Percentiles rank a stretch among this genome's conserved stretches.
Conservation (phyloP, 2,797 vertebrate species). For the Xerus rutilus region DNA sequence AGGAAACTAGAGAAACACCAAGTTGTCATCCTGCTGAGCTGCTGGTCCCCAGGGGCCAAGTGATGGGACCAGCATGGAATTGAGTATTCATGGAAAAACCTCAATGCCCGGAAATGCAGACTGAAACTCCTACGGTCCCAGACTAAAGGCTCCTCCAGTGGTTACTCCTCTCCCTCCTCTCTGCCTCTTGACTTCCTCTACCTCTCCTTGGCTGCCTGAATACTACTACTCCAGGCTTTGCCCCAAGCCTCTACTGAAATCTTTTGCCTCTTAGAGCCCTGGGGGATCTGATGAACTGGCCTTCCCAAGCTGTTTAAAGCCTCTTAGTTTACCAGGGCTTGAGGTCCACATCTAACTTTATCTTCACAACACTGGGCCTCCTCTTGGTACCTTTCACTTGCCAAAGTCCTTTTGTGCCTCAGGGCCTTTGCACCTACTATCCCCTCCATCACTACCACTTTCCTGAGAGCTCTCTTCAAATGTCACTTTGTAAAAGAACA, state of each 20-base stretch:
- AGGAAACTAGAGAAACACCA: not conserved
- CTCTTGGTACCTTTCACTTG: not conserved
- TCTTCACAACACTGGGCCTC: not conserved
- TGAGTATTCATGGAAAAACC: not conserved
- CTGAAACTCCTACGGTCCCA: not conserved
- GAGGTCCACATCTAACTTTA: not conserved
- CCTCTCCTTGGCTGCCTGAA: not conserved
- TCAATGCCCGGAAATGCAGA: not conserved
- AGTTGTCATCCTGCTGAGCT: not conserved
- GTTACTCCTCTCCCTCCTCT: not conserved
- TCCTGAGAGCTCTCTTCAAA: not conserved
- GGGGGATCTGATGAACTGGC: not conserved
- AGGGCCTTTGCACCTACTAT: not conserved
- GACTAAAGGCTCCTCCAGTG: not conserved
- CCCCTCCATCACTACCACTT: not conserved
- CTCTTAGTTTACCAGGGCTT: not conserved
- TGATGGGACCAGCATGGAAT: not conserved
- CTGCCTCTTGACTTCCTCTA: not conserved
- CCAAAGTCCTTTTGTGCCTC: not conserved
- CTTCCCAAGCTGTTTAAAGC: not conserved
- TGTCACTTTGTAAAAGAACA: not conserved
- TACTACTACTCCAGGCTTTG: not conserved
- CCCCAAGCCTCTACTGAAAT: not conserved
- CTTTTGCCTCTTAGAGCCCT: not conserved
- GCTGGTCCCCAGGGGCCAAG: not conserved